Percentiles rank a stretch among this genome's conserved stretches.
phyloP scores from a whole-genome alignment of 1,140 invertebrate species.

The Drosophila melanogaster region Release_6_plus_ISO1_MT NT_037436.4:6020501-6021000 shows the following conservation, averaged over 20 bases:
- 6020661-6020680: conserved; percentile 57
- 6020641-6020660: conserved; percentile 6
- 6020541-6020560: conserved; percentile 17
- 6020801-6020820: conserved; percentile 61
- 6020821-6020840: conserved; percentile 80
- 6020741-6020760: conserved; percentile 73
- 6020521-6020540: conserved; percentile 4
- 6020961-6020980: conserved; percentile 81
- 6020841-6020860: conserved; percentile 77
- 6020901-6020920: conserved; percentile 8
- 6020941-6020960: conserved; percentile 80
- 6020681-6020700: conserved; percentile 50
- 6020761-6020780: conserved; percentile 51
- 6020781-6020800: conserved; percentile 69
- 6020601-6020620: conserved; percentile 70
- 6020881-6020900: background rate
- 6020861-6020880: conserved; percentile 8
- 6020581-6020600: conserved; percentile 32
- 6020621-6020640: conserved; percentile 45
- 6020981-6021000: conserved; percentile 66
- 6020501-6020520: conserved; percentile 63
- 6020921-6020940: conserved; percentile 69
- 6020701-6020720: conserved; percentile 72
- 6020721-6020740: conserved; percentile 77
- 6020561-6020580: conserved; percentile 52